Evolutionary conservation across 2,113 vertebrate species (phyloP).

Genomic region (Tupaia tana): DNA sequence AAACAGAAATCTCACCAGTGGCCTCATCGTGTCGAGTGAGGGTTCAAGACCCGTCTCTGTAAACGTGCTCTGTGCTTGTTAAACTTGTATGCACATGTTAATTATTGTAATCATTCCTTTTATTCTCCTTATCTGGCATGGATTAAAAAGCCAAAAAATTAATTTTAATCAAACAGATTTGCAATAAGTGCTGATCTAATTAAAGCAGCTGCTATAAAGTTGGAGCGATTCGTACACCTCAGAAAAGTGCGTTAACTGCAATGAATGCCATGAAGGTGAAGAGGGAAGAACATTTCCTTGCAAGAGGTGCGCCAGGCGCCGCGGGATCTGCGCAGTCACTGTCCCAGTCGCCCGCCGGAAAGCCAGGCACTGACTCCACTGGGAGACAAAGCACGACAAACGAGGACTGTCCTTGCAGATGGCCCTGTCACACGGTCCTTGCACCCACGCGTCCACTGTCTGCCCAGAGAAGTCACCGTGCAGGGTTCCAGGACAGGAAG

Average conservation of each 20-base stretch:
- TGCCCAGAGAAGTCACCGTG: accelerated
- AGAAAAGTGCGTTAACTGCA: not conserved
- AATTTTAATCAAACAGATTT: not conserved
- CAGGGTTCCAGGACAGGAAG: accelerated
- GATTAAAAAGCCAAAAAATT: not conserved
- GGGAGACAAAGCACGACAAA: not conserved
- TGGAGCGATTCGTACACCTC: not conserved
- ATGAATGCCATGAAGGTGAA: not conserved
- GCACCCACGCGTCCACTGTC: accelerated
- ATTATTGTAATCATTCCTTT: not conserved
- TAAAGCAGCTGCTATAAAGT: not conserved
- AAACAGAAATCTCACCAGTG: not conserved
- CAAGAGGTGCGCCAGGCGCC: not conserved
- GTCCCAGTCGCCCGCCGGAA: no score
- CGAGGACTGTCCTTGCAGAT: not conserved
- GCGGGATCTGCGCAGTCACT: no score
- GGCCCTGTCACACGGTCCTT: accelerated
- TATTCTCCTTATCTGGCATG: not conserved
- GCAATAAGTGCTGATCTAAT: not conserved
- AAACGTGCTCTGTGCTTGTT: not conserved
- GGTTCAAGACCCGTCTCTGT: not conserved
- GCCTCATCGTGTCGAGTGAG: accelerated
- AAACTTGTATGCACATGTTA: not conserved
- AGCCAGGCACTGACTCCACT: not conserved
- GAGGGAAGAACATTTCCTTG: not conserved